A percentile compares a stretch with the other conserved stretches of the same genome.
These are phyloP conservation scores for Chlorops oryzae DNA, from an alignment of 1,140 invertebrate genomes.

Conservation along the genomic window DNA sequence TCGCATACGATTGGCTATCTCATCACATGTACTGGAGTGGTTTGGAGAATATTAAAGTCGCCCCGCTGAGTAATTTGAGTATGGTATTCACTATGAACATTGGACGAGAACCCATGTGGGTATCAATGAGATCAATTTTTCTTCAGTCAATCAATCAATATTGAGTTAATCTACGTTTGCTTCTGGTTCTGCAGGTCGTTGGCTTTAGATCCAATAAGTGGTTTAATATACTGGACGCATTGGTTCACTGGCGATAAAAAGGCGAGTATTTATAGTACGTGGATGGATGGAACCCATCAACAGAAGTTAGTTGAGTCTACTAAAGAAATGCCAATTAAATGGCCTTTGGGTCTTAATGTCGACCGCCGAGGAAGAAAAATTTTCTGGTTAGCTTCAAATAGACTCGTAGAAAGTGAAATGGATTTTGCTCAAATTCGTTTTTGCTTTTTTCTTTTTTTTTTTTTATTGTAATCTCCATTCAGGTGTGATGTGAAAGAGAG, in stretches of 20 bases:
- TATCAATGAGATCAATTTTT: too few relatives aligned
- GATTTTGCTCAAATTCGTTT: conserved; percentile 3
- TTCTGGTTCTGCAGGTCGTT: conserved; percentile 25
- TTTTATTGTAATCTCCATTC: background rate
- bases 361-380: conserved; percentile 66
- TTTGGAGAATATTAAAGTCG: conserved; percentile 30
- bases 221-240: conserved; percentile 73
- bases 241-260: conserved; percentile 58
- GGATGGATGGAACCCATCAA: conserved; percentile 73
- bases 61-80: conserved; percentile 30
- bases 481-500: conserved; percentile 55
- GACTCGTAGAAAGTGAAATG: background rate
- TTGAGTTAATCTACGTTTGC: background rate
- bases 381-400: conserved; percentile 59
- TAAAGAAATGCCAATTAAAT: conserved; percentile 52
- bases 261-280: conserved; percentile 57
- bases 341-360: conserved; percentile 83
- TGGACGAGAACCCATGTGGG: conserved; percentile 17
- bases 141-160: too few relatives aligned
- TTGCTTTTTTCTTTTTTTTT: too few relatives aligned
- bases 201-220: conserved; percentile 31
- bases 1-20: conserved; percentile 71
- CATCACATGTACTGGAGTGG: conserved; percentile 77
- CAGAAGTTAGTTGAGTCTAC: conserved; percentile 51
- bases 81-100: conserved; percentile 24